Evolutionary conservation across 2,888 invertebrate genomes (phyloP).

Genomic region (Malthinus flaveolus): DNA sequence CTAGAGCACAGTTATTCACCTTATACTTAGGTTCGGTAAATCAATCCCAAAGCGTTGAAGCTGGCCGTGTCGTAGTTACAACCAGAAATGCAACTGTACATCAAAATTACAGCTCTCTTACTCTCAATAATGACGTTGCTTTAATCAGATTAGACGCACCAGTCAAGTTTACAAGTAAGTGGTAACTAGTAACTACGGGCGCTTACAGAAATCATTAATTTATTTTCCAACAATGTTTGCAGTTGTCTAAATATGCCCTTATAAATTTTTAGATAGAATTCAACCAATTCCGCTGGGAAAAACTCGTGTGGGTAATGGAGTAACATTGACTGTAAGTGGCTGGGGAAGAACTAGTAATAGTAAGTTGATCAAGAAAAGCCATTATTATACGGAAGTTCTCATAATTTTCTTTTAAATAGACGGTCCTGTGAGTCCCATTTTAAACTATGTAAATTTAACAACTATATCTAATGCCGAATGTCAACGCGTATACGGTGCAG

Average conservation of each 20-base stretch:
- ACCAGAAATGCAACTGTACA: slow-evolving; percentile 24
- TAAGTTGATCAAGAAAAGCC: slow-evolving; percentile 15
- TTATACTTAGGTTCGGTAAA: slow-evolving; percentile 8
- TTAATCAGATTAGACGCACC: slow-evolving; percentile 28
- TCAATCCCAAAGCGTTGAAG: background rate
- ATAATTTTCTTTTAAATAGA: background rate
- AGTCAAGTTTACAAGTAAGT: slow-evolving; percentile 25
- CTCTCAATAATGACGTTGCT: slow-evolving; percentile 34
- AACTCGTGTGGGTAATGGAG: slow-evolving; percentile 9
- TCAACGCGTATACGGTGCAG: slow-evolving; percentile 32
- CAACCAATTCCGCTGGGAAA: slow-evolving; percentile 31
- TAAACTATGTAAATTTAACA: slow-evolving; percentile 38
- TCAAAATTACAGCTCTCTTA: slow-evolving; percentile 19
- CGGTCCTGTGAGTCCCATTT: background rate
- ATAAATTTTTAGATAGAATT: slow-evolving; percentile 30
- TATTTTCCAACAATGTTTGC: too few species aligned
- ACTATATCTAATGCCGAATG: slow-evolving; percentile 42
- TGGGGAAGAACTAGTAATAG: slow-evolving; percentile 38
- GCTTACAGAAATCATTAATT: too few species aligned
- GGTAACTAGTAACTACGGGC: background rate
- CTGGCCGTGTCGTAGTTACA: slow-evolving; percentile 12
- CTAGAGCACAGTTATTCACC: slow-evolving; percentile 1
- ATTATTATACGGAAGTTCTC: background rate
- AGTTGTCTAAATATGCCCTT: background rate
- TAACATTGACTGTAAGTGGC: slow-evolving; percentile 34